Evolutionary conservation across 35 echinoderm and acorn worm genomes (phyloP), one percentile per base, ranked within the genome.

Genomic region (Apostichopus parvimensis): DNA sequence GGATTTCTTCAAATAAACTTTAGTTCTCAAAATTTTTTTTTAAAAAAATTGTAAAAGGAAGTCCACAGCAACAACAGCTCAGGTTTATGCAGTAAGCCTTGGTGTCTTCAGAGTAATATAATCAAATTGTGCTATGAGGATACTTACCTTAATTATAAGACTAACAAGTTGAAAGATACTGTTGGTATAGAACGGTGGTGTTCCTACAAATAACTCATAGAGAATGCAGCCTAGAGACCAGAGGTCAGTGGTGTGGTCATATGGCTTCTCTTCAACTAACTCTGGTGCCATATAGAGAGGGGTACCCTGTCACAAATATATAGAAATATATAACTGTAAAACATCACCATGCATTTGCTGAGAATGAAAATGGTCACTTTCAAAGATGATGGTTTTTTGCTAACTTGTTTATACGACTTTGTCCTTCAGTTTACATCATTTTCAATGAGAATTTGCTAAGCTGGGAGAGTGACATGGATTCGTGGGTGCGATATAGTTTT

Each of bases 121-220:
- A 34, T 34, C 28, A 34, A 34, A 34, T 1, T 2, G 28, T 34
- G 1, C 28, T 87, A 6, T 55, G 0, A 14, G 22, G 7, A n/a
- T n/a, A 87, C 84, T 88, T 91, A 99, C 97, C 90, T 99, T 99
- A 24, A 99, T 99, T n/a, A 99, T 99, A 24, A 99, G 97, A 73
- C 97, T 99, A 68, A 99, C 97, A 17, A 99, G 90, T 70, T 99
- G 97, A 83, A 99, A 99, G 56, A 99, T 99, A 91, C 97, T 99
- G 83, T 99, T 99, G 13, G 97, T 99, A 73, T 99, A 99, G 78
- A 99, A 99, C 11, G 97, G 97, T n/a, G 97, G 97, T 80, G 97
- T 99, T 5, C 97, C 97, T 65, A 99, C 97, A 86, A 93, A 96
- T 77, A 99, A 78, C 89, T 99, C 97, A 84, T 98, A 98, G 25